Conservation (phyloP, 37 sponge, comb jelly and placozoan species). For the Bolinopsis microptera region DNA sequence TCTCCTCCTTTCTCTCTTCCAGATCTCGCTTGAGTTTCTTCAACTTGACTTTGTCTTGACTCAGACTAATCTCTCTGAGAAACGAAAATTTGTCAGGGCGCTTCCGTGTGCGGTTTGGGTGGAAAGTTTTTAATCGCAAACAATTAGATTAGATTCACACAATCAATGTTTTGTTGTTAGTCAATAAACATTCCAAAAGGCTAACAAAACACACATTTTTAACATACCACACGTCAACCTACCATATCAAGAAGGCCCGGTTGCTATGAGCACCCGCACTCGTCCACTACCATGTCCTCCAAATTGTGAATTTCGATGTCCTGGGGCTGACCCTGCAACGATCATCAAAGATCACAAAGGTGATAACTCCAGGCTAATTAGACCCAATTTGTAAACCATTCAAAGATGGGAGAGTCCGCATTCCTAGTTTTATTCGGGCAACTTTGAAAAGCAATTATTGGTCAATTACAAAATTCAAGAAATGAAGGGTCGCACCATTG, state of each 20-base stretch:
- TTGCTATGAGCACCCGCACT: slow-evolving; percentile 62
- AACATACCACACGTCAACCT: neutral
- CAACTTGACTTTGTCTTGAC: neutral
- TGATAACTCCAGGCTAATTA: neutral
- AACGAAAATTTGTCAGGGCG: neutral
- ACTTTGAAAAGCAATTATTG: neutral
- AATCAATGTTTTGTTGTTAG: neutral
- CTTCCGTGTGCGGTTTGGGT: neutral
- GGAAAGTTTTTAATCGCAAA: neutral
- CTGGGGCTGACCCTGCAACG: slow-evolving; percentile 54
- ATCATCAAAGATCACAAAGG: neutral
- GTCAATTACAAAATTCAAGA: neutral
- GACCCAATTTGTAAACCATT: neutral
- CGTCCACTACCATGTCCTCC: slow-evolving; percentile 55
- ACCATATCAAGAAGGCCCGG: neutral
- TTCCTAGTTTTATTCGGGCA: neutral
- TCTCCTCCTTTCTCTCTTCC: neutral
- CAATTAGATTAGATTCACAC: neutral
- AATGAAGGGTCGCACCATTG: neutral
- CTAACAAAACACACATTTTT: neutral
- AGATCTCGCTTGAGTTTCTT: neutral
- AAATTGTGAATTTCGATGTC: slow-evolving; percentile 60
- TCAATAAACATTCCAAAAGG: neutral
- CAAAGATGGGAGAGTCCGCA: neutral
- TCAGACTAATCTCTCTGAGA: neutral